Base-by-base conservation (phyloP, 2,797 vertebrate genomes). In the Hozukius guyotensis region DNA sequence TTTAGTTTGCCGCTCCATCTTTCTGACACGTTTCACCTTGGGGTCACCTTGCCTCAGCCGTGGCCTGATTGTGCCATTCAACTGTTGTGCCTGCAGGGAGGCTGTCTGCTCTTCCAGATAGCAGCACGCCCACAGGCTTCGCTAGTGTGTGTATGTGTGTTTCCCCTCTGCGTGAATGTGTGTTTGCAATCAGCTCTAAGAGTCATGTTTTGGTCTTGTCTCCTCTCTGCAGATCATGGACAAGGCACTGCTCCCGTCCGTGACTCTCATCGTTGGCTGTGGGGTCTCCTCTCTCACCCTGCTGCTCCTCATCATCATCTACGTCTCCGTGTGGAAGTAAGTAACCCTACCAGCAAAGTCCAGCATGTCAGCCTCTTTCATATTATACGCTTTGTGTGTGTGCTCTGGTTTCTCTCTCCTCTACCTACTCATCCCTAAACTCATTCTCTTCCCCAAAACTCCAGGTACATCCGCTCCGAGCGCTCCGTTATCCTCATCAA, bases 281-380 rank as follows among this genome's bases (percentile, higher is more conserved):
- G 98, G 98, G 80, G 98, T 99, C 90, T 99, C 98, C 20, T 99
- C 98, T 13, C 96, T 99, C 89, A 99, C 99, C 29, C 96, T 99
- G 81, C 95, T 99, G 86, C 96, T 99, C 92, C 97, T 99, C 90
- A 98, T 99, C 89, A 99, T 99, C 96, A 99, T 99, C 95, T 99
- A 99, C 13, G 98, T 99, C 92, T 99, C 98, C 0, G 98, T 99
- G 83, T 99, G 99, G 99, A 99, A 98, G 99, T 99, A 96, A 96
- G 96, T 90, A 74, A 18, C 53, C 88, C 87, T 31, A n/a, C 8
- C 0, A 78, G 57, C 67, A 52, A 42, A 52, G 24, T 73, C 62
- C 10, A 6, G 16, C 38, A n/a, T 29, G 34, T 16, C 38, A 24
- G 27, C 57, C 46, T 64, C 38, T 20, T 57, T 3, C 12, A 61